Base-by-base conservation (phyloP, 2,113 vertebrate genomes). In the Fukomys damarensis region DNA sequence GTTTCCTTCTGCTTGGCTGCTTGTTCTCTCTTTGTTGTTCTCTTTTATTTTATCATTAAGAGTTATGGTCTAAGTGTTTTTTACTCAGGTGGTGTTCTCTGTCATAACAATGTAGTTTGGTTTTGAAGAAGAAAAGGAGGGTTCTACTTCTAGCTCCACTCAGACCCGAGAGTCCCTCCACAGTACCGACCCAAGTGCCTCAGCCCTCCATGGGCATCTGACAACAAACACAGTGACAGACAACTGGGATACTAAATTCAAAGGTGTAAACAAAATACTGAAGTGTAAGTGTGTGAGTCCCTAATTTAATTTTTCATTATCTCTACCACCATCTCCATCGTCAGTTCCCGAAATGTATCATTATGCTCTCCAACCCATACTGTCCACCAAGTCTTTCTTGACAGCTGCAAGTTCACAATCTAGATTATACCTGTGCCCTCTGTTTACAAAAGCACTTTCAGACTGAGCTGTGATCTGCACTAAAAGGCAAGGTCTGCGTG, bases 371-470 rank as follows among this genome's bases (percentile, higher is more conserved):
- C 17, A 82, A 10, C 4, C 30, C 41, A 59, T 52, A 30, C 16
- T 41, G 58, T 82, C 13, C 28, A 77, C 46, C 38, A 46, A 46
- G 72, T 92, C 16, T 59, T 86, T 88, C 30, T 70, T 6, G 16
- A 43, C 92, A 88, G 17, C 17, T 58, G 10, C 28, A 54, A 54
- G 3, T 41, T 65, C 14, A 12, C 10, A 56, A 17, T 32, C 59
- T 63, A 68, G 35, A 83, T 90, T 91, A 26, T n/a, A 41, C 30
- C 16, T 89, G 14, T 82, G 7, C 19, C 61, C 76, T 66, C 9
- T 65, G 52, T 91, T 46, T n/a, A 63, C 76, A 24, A 95, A 63
- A 77, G 65, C 52, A 76, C 56, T 93, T 82, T 89, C 65, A 70
- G 58, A 63, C 8, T 46, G 32, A n/a, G 46, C 41, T 76, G 30